Evolutionary conservation across 2,888 invertebrate species (phyloP), one percentile per base, ranked within the genome.

Genomic region (Lochmaea crataegi): DNA sequence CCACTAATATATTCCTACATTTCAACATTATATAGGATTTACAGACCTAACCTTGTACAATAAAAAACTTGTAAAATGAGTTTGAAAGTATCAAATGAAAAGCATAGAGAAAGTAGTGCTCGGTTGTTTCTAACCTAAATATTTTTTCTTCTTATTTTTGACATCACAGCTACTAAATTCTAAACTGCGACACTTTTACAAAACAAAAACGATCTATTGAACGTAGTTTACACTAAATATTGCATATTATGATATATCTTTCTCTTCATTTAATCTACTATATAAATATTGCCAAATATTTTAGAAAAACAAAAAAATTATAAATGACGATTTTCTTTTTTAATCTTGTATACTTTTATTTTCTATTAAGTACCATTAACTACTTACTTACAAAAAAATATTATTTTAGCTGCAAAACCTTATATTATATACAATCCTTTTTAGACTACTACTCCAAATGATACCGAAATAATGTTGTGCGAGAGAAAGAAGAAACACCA

Each of bases 111-210:
- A 70, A 64, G 57, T 70, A 70, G 75, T 78, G 73, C 73, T 72
- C 73, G 72, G 71, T 75, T 78, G 73, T 53, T 67, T 76, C 81
- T 82, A 83, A 81, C 80, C 81, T 80, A 82, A 80, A 82, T 80
- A 82, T 76, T 74, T 78, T 75, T 75, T 77, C 67, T 75, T 80
- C 72, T 79, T 80, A 79, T 81, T 80, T 78, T 80, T 79, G 82
- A 83, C 84, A 83, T 84, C 84, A 85, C 85, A 85, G 85, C 83
- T 81, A 85, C 84, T 85, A 85, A 77, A 74, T 81, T 80, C 84
- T 85, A 84, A 79, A 77, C 80, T 80, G 81, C 81, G 81, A 84
- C 82, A 83, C 81, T 80, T 81, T 81, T 79, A 82, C 80, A 78
- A 83, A 83, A 68, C 38, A 78, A 82, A 80, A 63, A 76, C 74